phyloP scores from a whole-genome alignment of 2,113 vertebrate genomes.

The Holacanthus passer region DNA sequence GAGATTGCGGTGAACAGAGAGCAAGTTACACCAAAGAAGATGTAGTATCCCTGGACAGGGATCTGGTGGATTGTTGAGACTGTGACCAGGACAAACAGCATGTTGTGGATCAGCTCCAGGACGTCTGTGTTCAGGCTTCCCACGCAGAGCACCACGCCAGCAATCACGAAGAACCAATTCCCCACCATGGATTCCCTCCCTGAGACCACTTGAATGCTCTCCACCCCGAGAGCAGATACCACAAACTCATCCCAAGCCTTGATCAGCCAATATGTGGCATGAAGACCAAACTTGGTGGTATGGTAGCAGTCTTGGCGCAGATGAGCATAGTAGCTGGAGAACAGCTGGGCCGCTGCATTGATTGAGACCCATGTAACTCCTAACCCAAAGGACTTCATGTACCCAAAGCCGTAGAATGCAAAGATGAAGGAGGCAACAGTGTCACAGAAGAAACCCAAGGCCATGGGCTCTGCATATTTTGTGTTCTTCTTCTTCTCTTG shows the following conservation, averaged over 20 bases:
- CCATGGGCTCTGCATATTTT: slow-evolving; percentile 92
- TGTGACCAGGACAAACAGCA: slow-evolving; percentile 86
- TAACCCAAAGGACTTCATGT: slow-evolving; percentile 83
- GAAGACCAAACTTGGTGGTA: slow-evolving; percentile 88
- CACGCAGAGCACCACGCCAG: slow-evolving; percentile 83
- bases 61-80: slow-evolving; percentile 87
- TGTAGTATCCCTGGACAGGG: slow-evolving; percentile 75
- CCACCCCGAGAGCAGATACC: slow-evolving; percentile 65
- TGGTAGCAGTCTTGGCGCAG: slow-evolving; percentile 88
- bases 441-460: slow-evolving; percentile 89
- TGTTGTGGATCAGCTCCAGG: slow-evolving; percentile 88
- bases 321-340: slow-evolving; percentile 89
- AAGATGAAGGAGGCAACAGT: slow-evolving; percentile 88
- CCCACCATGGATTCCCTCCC: slow-evolving; percentile 85
- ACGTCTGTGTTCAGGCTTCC: slow-evolving; percentile 86
- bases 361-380: slow-evolving; percentile 89
- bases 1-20: slow-evolving; percentile 83
- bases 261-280: slow-evolving; percentile 89
- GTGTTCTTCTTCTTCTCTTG: slow-evolving; percentile 93
- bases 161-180: slow-evolving; percentile 89
- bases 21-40: slow-evolving; percentile 88
- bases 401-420: slow-evolving; percentile 90
- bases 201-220: slow-evolving; percentile 51
- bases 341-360: slow-evolving; percentile 85
- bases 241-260: slow-evolving; percentile 91